Evolutionary conservation across 2,888 invertebrate species (phyloP), one percentile per base, ranked within the genome.

Genomic region (Caenorhabditis plicata): DNA sequence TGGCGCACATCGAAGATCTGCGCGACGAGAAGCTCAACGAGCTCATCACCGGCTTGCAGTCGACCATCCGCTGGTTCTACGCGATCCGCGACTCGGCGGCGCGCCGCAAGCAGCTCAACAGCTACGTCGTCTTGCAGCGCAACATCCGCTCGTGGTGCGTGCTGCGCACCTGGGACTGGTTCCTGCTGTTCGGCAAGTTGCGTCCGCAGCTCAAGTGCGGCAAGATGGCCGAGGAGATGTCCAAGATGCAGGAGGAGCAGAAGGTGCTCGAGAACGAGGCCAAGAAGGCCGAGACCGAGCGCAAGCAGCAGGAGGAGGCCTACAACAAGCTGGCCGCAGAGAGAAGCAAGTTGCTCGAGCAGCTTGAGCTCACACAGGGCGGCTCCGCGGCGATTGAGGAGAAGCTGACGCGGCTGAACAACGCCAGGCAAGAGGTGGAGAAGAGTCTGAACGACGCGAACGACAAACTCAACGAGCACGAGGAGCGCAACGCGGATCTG

Each of bases 1-100:
- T 99, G 87, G 99, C 98, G 91, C 92, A 92, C 86, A 92, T 99
- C 89, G 99, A 99, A 85, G 99, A 99, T 86, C 87, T 96, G 86
- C 92, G 99, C 88, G 98, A 99, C 85, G 96, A 95, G 84, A 92
- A 94, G 86, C 78, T 83, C 48, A 87, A 90, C 86, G 93, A 92
- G 87, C 94, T 99, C 84, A 90, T 98, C 83, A 90, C 93, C 81
- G 92, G 94, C 91, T 82, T 85, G 80, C 66, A 72, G 54, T 68
- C 67, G 8, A 54, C 57, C 20, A 62, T 71, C 52, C 57, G 77
- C 25, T 73, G 64, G 64, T 70, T 67, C 54, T 19, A 41, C 5
- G 68, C 64, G 27, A 32, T 47, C 57, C 54, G 54, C 22, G 67
- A 72, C 15, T 53, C 55, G 35, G 63, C 52, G 31, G 70, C 62